phyloP scores from a whole-genome alignment of 2,113 vertebrate genomes.

The Nerophis ophidion region DNA sequence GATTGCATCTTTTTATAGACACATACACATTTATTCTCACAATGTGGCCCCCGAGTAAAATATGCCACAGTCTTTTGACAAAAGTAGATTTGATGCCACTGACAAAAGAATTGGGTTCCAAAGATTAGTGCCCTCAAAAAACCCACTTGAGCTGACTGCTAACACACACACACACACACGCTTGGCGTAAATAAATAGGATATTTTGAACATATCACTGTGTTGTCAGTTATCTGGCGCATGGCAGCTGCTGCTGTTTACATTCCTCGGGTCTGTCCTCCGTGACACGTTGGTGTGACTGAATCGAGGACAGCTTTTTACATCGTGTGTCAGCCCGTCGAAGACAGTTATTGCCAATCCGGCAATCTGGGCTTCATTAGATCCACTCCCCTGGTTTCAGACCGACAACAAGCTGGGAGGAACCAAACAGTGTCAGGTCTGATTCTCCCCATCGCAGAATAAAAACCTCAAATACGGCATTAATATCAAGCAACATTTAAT shows the following conservation, averaged over 20 bases:
- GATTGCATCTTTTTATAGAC: too few species aligned
- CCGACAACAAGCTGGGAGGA: conserved; percentile 4
- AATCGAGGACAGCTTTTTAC: conserved; percentile 34
- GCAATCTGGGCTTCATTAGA: conserved; percentile 38
- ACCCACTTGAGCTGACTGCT: neutral
- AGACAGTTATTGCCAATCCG: conserved; percentile 28
- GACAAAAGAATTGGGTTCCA: too few species aligned
- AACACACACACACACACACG: conserved; percentile 2
- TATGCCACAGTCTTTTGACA: neutral
- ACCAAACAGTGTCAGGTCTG: neutral
- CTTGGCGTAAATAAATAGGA: conserved; percentile 41
- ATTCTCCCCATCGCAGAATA: too few species aligned
- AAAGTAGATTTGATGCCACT: neutral
- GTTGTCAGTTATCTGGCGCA: conserved; percentile 13
- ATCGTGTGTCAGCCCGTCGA: conserved; percentile 47
- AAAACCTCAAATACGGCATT: neutral
- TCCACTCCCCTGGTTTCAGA: conserved; percentile 4
- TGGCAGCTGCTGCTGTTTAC: conserved; percentile 30
- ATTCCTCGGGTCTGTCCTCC: conserved; percentile 37
- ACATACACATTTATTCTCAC: too few species aligned
- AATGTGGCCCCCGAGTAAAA: too few species aligned
- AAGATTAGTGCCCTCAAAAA: too few species aligned
- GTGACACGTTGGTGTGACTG: conserved; percentile 24
- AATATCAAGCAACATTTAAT: neutral
- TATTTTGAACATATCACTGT: conserved; percentile 38